These are phyloP conservation scores for Oreochromis grahami DNA, from an alignment of 2,797 vertebrate genomes.

Conservation along the genomic window DNA sequence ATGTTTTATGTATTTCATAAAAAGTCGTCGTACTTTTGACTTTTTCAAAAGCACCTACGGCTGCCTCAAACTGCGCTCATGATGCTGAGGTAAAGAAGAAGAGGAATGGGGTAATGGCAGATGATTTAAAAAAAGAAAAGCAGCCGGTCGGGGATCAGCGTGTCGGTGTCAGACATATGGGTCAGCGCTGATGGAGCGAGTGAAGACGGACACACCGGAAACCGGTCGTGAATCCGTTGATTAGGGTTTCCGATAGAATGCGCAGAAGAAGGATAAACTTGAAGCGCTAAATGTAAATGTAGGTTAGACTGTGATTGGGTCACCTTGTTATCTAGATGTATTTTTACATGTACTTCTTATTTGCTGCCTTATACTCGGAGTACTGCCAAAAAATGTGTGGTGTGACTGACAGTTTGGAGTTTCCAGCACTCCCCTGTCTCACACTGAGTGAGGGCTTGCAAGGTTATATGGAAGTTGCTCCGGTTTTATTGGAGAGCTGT, in stretches of 20 bases:
- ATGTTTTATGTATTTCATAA: background rate
- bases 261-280: background rate
- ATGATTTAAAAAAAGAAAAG: background rate
- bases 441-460: slow-evolving; percentile 7
- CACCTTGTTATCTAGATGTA: background rate
- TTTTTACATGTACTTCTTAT: background rate
- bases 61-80: background rate
- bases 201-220: background rate
- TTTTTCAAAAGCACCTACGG: background rate
- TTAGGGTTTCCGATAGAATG: background rate
- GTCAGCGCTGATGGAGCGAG: slow-evolving; percentile 22
- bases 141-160: background rate
- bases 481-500: slow-evolving; percentile 61
- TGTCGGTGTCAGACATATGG: slow-evolving; percentile 29
- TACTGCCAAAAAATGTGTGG: background rate
- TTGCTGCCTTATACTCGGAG: background rate
- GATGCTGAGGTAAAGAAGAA: background rate
- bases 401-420: background rate
- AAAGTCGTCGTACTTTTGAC: background rate
- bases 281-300: background rate
- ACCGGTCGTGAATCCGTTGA: background rate
- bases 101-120: background rate
- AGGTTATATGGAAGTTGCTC: slow-evolving; percentile 44
- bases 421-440: background rate
- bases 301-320: background rate